Percentiles rank a stretch among this genome's conserved stretches.
phyloP scores from a whole-genome alignment of 2,797 vertebrate genomes.

The Megalops cyprinoides region DNA sequence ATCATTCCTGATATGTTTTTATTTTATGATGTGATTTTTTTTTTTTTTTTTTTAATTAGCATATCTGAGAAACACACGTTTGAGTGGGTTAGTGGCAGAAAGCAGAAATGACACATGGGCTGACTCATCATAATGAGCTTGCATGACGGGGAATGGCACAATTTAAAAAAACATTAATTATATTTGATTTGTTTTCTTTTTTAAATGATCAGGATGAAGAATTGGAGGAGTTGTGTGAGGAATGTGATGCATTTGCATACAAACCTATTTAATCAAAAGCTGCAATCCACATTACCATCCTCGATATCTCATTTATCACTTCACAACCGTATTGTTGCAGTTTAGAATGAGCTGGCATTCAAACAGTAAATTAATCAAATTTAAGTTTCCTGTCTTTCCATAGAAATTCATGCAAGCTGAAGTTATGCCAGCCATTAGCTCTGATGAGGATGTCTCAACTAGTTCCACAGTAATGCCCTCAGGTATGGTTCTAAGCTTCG shows the following conservation, averaged over 20 bases:
- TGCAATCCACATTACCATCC: not conserved
- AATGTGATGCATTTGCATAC: conserved; percentile 11
- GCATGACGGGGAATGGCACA: conserved; percentile 3
- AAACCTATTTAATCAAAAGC: conserved; percentile 19
- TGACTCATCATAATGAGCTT: conserved; percentile 26
- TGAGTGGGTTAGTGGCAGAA: conserved; percentile 6
- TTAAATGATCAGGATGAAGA: conserved; percentile 10
- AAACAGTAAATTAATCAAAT: conserved; percentile 3
- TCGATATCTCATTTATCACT: not conserved
- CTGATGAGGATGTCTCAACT: not conserved
- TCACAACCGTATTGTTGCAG: too few species aligned
- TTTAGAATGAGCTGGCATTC: not conserved
- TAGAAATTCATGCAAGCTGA: not conserved
- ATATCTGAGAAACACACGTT: not conserved
- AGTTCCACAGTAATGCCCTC: not conserved
- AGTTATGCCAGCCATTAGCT: not conserved
- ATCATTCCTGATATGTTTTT: conserved; percentile 15
- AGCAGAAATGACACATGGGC: not conserved
- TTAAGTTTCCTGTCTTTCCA: not conserved
- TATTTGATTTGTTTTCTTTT: not conserved
- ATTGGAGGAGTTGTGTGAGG: not conserved
- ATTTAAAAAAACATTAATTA: conserved; percentile 29
- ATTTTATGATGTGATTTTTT: too few species aligned
- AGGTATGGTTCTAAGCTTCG: not conserved
- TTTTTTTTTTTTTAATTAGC: too few species aligned